Evolutionary conservation across 2,113 vertebrate genomes (phyloP).

Genomic region (Pedionomus torquatus): DNA sequence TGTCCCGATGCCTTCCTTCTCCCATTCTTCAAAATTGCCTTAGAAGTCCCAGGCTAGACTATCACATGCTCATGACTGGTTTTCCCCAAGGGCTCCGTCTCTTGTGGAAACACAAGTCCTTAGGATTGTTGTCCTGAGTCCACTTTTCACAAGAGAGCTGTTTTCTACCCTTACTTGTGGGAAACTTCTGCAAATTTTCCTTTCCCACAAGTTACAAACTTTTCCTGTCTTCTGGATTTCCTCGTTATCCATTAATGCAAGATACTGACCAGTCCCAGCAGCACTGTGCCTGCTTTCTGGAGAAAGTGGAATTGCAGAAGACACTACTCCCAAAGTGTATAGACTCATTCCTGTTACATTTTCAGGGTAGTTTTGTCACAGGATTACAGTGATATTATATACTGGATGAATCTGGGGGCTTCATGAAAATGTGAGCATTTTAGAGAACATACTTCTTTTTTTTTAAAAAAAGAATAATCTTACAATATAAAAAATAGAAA

Average conservation of each 20-base stretch:
- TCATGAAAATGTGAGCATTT: not conserved
- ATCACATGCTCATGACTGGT: not conserved
- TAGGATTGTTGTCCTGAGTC: not conserved
- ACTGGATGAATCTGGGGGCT: not conserved
- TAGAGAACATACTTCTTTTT: not conserved
- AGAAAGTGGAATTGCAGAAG: not conserved
- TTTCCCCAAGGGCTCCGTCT: not conserved
- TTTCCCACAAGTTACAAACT: not conserved
- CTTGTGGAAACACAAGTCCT: not conserved
- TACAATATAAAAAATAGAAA: not conserved
- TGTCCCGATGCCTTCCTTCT: not conserved
- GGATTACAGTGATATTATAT: not conserved
- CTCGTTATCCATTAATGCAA: not conserved
- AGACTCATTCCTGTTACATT: not conserved
- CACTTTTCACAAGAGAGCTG: not conserved
- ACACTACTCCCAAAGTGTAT: not conserved
- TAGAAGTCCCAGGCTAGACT: not conserved
- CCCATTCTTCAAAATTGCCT: not conserved
- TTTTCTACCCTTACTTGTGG: not conserved
- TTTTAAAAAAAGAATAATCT: not conserved
- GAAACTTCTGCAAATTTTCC: not conserved
- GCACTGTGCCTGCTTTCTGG: not conserved
- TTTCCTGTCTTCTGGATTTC: not conserved
- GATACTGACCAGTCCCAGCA: not conserved
- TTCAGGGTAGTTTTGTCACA: not conserved